phyloP scores from a whole-genome alignment of 92 coral and sea anemone genomes.

The Bergia sp. region DNA sequence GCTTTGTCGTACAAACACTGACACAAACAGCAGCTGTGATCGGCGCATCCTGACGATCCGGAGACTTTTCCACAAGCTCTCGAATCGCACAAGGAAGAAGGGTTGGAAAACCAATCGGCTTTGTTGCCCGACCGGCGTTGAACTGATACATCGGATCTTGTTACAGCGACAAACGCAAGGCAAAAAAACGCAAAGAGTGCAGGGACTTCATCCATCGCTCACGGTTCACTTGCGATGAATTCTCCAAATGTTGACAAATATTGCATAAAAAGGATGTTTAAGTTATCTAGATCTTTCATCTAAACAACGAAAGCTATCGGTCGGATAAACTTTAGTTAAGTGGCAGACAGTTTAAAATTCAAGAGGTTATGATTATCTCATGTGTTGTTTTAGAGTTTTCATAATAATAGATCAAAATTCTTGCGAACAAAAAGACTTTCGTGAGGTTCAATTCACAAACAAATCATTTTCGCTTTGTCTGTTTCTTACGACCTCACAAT shows the following conservation, averaged over 20 bases:
- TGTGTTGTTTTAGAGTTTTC: not conserved
- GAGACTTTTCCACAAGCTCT: not conserved
- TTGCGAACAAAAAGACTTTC: not conserved
- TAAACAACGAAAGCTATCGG: not conserved
- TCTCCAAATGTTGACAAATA: not conserved
- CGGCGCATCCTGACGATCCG: slow-evolving; percentile 27
- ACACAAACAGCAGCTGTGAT: not conserved
- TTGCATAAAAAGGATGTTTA: not conserved
- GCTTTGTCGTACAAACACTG: slow-evolving; percentile 9
- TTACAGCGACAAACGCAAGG: not conserved
- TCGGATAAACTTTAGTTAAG: too few relatives aligned
- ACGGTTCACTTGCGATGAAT: not conserved
- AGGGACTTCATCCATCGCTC: slow-evolving; percentile 7
- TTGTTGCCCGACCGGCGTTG: not conserved
- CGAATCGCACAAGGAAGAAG: not conserved
- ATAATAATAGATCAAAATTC: not conserved
- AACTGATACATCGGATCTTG: slow-evolving; percentile 3
- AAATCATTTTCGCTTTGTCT: not conserved
- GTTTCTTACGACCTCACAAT: not conserved
- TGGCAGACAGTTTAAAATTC: too few relatives aligned
- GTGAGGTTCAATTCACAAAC: not conserved
- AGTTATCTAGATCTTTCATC: not conserved
- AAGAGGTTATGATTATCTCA: not conserved
- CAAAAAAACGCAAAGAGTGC: not conserved
- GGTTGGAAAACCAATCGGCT: slow-evolving; percentile 23